Evolutionary conservation across 1,140 invertebrate genomes (phyloP).

Genomic region (Asbolus verrucosus): DNA sequence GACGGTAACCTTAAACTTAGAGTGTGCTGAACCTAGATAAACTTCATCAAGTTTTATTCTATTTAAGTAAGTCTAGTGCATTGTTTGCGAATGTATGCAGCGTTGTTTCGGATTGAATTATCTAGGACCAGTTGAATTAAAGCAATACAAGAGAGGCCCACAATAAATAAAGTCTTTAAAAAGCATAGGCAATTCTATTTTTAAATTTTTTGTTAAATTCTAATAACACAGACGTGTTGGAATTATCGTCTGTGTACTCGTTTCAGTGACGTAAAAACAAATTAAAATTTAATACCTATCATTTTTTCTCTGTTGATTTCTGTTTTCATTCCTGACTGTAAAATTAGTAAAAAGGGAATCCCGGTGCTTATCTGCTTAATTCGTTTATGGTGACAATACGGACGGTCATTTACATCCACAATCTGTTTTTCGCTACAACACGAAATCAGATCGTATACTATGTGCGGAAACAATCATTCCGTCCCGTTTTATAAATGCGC

Average conservation of each 20-base stretch:
- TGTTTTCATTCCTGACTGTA: background rate
- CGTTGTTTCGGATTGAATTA: too few species aligned
- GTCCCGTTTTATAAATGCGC: slow-evolving; percentile 24
- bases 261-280: background rate
- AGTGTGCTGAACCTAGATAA: too few species aligned
- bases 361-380: slow-evolving; percentile 16
- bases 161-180: too few species aligned
- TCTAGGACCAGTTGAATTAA: too few species aligned
- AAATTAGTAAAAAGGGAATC: slow-evolving; percentile 10
- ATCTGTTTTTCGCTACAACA: slow-evolving; percentile 32
- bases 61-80: too few species aligned
- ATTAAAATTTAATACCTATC: background rate
- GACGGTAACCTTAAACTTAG: too few species aligned
- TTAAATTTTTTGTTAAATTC: too few species aligned
- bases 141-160: too few species aligned
- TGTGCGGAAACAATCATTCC: slow-evolving; percentile 35
- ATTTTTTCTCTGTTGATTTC: slow-evolving; percentile 1
- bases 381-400: slow-evolving; percentile 27
- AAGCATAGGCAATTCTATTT: too few species aligned
- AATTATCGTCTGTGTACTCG: background rate
- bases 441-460: slow-evolving; percentile 23
- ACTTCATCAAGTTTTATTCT: too few species aligned
- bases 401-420: slow-evolving; percentile 34
- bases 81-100: too few species aligned
- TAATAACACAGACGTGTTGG: too few species aligned